A percentile compares a stretch with the other conserved stretches of the same genome.
Evolutionary conservation across 2,113 vertebrate species (phyloP).

Genomic region (Phasianus colchicus): DNA sequence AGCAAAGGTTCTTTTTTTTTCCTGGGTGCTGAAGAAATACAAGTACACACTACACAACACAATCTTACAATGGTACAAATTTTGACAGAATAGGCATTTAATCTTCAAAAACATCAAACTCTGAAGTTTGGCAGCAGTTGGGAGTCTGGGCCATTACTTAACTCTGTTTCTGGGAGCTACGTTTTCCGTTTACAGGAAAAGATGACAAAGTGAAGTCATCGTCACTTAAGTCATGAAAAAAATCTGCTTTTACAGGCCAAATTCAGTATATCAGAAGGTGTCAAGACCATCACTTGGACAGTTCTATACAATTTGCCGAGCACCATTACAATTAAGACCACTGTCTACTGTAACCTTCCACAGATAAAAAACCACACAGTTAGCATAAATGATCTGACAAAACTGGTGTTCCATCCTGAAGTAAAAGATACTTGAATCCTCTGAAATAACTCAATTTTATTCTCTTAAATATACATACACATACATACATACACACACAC

Average conservation of each 20-base stretch:
- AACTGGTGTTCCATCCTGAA: background rate
- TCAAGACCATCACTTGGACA: background rate
- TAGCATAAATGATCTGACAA: background rate
- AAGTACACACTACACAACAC: background rate
- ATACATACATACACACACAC: too few relatives aligned
- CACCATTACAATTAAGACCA: background rate
- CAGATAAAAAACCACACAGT: background rate
- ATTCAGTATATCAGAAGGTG: background rate
- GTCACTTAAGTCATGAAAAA: background rate
- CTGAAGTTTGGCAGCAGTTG: background rate
- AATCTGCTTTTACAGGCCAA: background rate
- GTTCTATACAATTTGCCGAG: background rate
- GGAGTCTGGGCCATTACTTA: background rate
- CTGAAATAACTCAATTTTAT: background rate
- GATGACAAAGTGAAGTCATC: background rate
- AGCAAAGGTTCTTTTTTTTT: background rate
- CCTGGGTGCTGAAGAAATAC: background rate
- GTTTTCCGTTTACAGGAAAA: background rate
- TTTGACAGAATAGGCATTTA: rapidly evolving
- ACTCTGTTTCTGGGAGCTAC: background rate
- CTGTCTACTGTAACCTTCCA: background rate
- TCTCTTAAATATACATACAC: background rate
- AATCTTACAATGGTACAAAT: background rate
- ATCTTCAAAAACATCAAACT: background rate
- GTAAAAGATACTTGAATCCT: background rate